A percentile compares a stretch with the other conserved stretches of the same genome.
phyloP scores from a whole-genome alignment of 2,888 invertebrate genomes.

The Troides helena region DNA sequence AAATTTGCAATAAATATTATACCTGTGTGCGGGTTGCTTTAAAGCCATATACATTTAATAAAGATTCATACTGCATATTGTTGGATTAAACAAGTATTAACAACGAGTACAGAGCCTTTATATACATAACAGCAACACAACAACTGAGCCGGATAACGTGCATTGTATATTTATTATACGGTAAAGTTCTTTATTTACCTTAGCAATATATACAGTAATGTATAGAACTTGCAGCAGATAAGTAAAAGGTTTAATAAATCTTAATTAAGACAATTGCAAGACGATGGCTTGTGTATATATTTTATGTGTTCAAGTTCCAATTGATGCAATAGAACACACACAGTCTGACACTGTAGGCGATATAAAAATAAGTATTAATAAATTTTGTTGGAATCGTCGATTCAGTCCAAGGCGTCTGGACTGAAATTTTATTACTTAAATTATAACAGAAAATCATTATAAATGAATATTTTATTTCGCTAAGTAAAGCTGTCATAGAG shows the following conservation, averaged over 20 bases:
- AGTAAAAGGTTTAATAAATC: too few species aligned
- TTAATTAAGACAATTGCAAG: not conserved
- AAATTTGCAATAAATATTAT: slow-evolving; percentile 18
- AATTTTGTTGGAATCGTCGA: too few species aligned
- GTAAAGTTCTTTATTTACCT: not conserved
- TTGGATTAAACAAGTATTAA: not conserved
- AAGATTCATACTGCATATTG: not conserved
- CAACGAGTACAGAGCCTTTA: not conserved
- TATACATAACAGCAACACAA: not conserved
- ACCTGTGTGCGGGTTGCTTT: slow-evolving; percentile 6
- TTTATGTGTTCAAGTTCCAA: not conserved
- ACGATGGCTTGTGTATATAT: not conserved
- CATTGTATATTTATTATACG: not conserved
- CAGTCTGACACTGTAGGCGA: too few species aligned
- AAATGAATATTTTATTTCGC: too few species aligned
- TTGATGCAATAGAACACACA: not conserved
- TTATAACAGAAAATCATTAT: too few species aligned
- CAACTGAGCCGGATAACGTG: not conserved
- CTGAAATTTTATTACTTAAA: too few species aligned
- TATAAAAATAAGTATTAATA: too few species aligned
- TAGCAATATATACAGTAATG: not conserved
- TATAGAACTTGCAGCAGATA: not conserved
- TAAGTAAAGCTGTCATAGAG: too few species aligned
- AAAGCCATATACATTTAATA: slow-evolving; percentile 6
- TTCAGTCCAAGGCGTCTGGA: too few species aligned